These are phyloP conservation scores for Mus pahari DNA, from an alignment of 2,113 vertebrate species.

Conservation along the genomic window DNA sequence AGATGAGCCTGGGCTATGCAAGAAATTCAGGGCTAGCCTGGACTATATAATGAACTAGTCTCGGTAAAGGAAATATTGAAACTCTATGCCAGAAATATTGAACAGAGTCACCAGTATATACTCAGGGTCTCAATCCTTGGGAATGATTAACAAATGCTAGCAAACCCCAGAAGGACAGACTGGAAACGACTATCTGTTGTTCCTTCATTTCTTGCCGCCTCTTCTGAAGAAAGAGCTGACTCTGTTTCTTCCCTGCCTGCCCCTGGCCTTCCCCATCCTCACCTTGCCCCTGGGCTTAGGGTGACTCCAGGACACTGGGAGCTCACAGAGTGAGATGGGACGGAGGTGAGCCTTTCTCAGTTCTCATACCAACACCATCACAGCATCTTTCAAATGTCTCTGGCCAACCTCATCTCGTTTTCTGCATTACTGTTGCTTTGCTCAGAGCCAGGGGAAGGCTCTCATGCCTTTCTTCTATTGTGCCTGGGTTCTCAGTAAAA, in stretches of 20 bases:
- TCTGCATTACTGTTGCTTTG: not conserved
- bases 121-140: not conserved
- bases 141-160: not conserved
- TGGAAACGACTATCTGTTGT: not conserved
- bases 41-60: too few relatives aligned
- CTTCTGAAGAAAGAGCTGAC: not conserved
- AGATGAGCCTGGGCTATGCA: not conserved
- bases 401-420: not conserved
- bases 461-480: not conserved
- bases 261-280: not conserved
- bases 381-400: not conserved
- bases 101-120: rapidly evolving
- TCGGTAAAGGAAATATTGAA: too few relatives aligned
- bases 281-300: not conserved
- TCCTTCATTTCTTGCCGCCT: not conserved
- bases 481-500: not conserved
- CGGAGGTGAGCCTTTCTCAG: not conserved
- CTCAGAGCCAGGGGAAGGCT: not conserved
- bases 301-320: not conserved
- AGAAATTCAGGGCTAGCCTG: not conserved
- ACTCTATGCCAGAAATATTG: not conserved
- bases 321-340: not conserved
- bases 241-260: not conserved
- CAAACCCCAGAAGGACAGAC: not conserved
- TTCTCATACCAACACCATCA: not conserved